Base-by-base conservation (phyloP, 2,888 invertebrate genomes). In the Lathronympha strigana region DNA sequence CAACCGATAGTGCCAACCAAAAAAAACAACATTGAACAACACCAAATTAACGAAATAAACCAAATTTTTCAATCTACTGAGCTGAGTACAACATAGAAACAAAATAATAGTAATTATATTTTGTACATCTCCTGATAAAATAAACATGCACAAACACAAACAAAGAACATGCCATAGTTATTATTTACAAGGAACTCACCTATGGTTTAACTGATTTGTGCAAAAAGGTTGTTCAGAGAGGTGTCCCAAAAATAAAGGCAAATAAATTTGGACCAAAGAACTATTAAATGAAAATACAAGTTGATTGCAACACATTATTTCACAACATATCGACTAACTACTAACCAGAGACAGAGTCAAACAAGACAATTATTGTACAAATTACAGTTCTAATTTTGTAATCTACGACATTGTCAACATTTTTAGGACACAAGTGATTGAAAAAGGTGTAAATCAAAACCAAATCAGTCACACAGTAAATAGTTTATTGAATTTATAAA, bases 141-240 rank as follows among this genome's bases (percentile, higher is more conserved):
- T 6, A 40, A 21, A 40, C 40, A 40, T 45, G 21, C 45, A 21
- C 5, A 50, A 50, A 50, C 25, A 28, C 23, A 25, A 47, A 47
- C 13, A 49, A 66, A 72, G 40, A 31, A 38, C 67, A 79, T 79
- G 80, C 78, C 67, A 19, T 33, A n/a, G 9, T 45, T 11, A 45
- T 9, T 74, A 73, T 76, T 78, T 78, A 68, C 54, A 70, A 67
- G 58, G 72, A 68, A 78, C 75, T 76, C 77, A 80, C 80, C 79
- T 71, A 76, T 57, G 3, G 3, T 38, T 31, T 21, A 36, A 53
- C 25, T 28, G 25, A 60, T 38, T 51, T 53, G 53, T 53, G 53
- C 64, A 33, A 36, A 45, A 36, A 57, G 36, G 5, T n/a, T 28
- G 21, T 38, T 36, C 0, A 13, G 11, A 15, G 5, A 5, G 15